Evolutionary conservation across 2,888 invertebrate species (phyloP).

Genomic region (Amorpha juglandis): DNA sequence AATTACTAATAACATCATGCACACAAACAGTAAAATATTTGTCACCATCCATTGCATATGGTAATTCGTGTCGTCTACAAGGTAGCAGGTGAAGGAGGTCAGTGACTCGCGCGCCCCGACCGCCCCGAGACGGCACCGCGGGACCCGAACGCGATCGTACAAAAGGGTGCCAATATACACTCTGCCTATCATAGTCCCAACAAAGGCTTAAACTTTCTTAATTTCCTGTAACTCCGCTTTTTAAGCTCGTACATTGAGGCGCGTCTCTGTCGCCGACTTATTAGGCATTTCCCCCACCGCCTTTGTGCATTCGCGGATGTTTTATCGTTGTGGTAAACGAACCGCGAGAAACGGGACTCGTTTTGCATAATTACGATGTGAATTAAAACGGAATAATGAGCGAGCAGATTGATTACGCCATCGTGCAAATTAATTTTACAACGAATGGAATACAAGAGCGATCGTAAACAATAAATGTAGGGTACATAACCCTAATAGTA

Average conservation of each 20-base stretch:
- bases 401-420: constrained; percentile 4
- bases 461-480: constrained; percentile 6
- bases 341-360: background rate
- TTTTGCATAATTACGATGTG: background rate
- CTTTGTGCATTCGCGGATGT: constrained; percentile 27
- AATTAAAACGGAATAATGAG: background rate
- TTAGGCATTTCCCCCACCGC: constrained; percentile 32
- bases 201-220: constrained; percentile 49
- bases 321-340: constrained; percentile 19
- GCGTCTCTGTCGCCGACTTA: constrained; percentile 27
- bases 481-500: background rate
- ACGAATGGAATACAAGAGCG: background rate
- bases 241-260: constrained; percentile 27
- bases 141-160: constrained; percentile 36
- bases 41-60: constrained; percentile 51
- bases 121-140: constrained; percentile 25
- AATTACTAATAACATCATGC: background rate
- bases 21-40: background rate
- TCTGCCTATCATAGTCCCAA: constrained; percentile 34
- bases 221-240: constrained; percentile 48
- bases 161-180: constrained; percentile 39
- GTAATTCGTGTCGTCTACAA: constrained; percentile 58
- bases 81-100: constrained; percentile 77
- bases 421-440: background rate
- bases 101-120: constrained; percentile 52